These are phyloP conservation scores for Neodiprion pinetum DNA, from an alignment of 1,140 invertebrate genomes.

Conservation along the genomic window DNA sequence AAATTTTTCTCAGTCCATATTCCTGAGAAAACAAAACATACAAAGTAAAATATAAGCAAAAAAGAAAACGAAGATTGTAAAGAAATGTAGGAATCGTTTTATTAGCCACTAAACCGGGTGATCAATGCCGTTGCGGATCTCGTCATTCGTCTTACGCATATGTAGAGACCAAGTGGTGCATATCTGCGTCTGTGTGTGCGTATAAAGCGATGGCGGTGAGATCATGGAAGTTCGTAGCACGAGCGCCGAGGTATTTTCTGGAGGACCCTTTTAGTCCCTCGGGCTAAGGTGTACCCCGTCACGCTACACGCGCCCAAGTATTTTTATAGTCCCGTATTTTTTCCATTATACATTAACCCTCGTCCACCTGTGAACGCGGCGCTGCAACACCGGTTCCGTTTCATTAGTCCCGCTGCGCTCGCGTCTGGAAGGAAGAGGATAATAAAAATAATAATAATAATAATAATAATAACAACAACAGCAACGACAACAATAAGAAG, in stretches of 20 bases:
- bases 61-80: too few species aligned
- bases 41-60: too few species aligned
- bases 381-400: background rate
- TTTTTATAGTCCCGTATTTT: constrained; percentile 2
- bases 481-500: background rate
- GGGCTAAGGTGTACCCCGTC: background rate
- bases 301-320: background rate
- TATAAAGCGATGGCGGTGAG: too few species aligned
- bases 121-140: background rate
- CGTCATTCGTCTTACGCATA: background rate
- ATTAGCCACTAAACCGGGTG: too few species aligned
- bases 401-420: background rate
- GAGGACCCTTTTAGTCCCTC: background rate
- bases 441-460: too few species aligned
- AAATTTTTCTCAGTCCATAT: too few species aligned
- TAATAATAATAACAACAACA: too few species aligned
- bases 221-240: background rate
- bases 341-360: background rate
- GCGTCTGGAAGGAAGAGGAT: background rate
- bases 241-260: background rate
- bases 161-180: too few species aligned
- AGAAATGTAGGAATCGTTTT: too few species aligned
- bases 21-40: too few species aligned
- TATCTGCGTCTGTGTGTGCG: too few species aligned
- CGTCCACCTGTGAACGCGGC: background rate